Evolutionary conservation across 2,888 invertebrate species (phyloP).

Genomic region (Lordiphosa fenestrarum): DNA sequence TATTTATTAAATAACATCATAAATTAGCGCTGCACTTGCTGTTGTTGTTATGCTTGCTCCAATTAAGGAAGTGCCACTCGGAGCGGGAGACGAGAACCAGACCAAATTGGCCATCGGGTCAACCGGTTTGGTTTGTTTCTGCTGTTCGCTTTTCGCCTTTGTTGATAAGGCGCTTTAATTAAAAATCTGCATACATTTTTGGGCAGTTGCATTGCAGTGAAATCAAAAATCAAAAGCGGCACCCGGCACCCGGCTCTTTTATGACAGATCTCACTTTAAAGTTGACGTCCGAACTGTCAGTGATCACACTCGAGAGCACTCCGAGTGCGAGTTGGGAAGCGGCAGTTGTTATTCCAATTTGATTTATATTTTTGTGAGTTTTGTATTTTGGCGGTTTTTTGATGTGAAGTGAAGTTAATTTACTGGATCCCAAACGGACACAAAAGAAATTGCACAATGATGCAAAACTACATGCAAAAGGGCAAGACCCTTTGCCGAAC

Average conservation of each 20-base stretch:
- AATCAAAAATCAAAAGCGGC: conserved; percentile 61
- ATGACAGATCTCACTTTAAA: conserved; percentile 73
- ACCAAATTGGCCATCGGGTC: conserved; percentile 59
- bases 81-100: conserved; percentile 39
- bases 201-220: conserved; percentile 43
- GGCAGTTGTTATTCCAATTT: conserved; percentile 27
- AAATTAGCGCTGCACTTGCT: conserved; percentile 66
- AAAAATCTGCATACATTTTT: conserved; percentile 71
- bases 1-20: conserved; percentile 70
- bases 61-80: conserved; percentile 70
- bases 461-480: conserved; percentile 16
- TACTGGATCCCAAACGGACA: conserved; percentile 51
- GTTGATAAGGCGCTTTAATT: conserved; percentile 67
- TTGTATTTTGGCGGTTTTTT: conserved; percentile 49
- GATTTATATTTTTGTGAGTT: conserved; percentile 21
- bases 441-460: conserved; percentile 55
- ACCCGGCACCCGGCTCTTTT: conserved; percentile 42
- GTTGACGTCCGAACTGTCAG: conserved; percentile 65
- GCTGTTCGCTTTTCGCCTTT: conserved; percentile 25
- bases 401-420: conserved; percentile 72
- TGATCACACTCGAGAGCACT: conserved; percentile 60
- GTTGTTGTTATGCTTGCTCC: conserved; percentile 57
- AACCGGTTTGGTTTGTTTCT: conserved; percentile 48
- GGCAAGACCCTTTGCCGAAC: conserved; percentile 24
- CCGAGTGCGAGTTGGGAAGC: conserved; percentile 42